Evolutionary conservation across 2,113 vertebrate species (phyloP).

Genomic region (Mellivora capensis): DNA sequence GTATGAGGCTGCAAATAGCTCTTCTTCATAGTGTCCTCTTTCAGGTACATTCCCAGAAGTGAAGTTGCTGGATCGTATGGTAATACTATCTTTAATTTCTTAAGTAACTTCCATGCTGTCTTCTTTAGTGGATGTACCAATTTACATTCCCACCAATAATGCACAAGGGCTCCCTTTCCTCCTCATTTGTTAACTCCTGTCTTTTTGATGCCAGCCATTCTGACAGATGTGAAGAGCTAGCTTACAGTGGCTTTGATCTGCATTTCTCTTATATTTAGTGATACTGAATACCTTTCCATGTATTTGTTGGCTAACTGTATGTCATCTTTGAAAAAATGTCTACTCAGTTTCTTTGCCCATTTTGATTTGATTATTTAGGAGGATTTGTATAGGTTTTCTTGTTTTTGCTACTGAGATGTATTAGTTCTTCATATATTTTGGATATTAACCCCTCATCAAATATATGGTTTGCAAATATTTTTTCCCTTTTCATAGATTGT

Average conservation of each 20-base stretch:
- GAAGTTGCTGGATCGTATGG: not conserved
- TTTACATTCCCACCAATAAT: not conserved
- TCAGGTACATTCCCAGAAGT: not conserved
- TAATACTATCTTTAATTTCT: not conserved
- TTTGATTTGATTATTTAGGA: not conserved
- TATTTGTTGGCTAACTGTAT: not conserved
- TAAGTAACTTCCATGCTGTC: not conserved
- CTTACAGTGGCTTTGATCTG: not conserved
- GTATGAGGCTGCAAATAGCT: not conserved
- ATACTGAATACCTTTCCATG: not conserved
- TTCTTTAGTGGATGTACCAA: not conserved
- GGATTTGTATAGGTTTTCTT: not conserved
- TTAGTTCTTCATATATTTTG: not conserved
- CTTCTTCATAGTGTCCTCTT: not conserved
- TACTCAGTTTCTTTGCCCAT: not conserved
- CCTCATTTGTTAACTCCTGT: not conserved
- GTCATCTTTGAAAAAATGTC: not conserved
- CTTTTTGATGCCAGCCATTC: not conserved
- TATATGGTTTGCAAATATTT: not conserved
- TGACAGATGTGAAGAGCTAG: not conserved
- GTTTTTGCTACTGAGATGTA: not conserved
- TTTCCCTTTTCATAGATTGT: not conserved
- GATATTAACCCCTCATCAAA: not conserved
- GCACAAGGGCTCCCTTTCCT: not conserved
- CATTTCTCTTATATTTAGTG: not conserved